Conservation (phyloP, 2,888 invertebrate species). For the Nemoura dubitans region DNA sequence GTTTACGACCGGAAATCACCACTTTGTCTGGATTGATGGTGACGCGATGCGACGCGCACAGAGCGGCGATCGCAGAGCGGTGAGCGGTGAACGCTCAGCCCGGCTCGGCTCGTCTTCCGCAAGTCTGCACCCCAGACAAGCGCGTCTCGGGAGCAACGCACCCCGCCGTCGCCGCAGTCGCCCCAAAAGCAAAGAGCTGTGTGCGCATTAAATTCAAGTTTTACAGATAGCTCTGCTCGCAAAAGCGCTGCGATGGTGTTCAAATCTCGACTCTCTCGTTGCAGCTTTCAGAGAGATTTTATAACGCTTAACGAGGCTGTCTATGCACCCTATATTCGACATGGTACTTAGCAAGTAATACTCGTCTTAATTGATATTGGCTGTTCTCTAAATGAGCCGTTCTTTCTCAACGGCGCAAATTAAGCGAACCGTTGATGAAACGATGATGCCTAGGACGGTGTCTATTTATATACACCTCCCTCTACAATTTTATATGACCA, state of each 20-base stretch:
- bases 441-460: neutral
- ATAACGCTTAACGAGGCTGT: neutral
- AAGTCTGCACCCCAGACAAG: too few species aligned
- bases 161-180: neutral
- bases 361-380: neutral
- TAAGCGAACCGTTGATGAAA: neutral
- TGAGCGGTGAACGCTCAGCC: neutral
- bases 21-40: constrained; percentile 45
- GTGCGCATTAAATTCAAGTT: constrained; percentile 1
- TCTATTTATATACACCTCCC: neutral
- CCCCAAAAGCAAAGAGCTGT: neutral
- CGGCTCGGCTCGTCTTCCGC: too few species aligned
- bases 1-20: constrained; percentile 48
- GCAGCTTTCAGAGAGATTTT: neutral
- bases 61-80: neutral
- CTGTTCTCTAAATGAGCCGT: neutral
- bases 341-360: neutral
- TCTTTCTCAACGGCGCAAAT: neutral
- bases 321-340: neutral
- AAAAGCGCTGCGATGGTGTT: neutral
- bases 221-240: neutral
- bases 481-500: neutral
- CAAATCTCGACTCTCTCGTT: neutral
- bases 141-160: neutral
- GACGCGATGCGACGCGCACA: constrained; percentile 34